Evolutionary conservation across 2,888 invertebrate genomes (phyloP), one percentile per base, ranked within the genome.

Genomic region (Caenorhabditis sp.): DNA sequence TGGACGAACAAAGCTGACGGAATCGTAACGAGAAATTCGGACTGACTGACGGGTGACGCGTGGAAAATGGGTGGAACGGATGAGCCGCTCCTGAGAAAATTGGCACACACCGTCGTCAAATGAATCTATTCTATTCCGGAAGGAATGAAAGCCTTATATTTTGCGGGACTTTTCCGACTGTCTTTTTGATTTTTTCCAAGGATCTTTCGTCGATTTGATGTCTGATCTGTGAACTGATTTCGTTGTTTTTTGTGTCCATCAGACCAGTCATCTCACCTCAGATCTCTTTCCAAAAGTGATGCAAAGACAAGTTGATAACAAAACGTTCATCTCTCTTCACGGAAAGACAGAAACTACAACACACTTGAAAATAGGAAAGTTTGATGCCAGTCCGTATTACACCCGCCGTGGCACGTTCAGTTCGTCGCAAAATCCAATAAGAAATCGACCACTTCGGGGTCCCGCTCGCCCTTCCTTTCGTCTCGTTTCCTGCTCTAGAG

Each of bases 21-120:
- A 70, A 70, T 70, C 59, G 70, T 70, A 70, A 70, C 70, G 59
- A 59, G 59, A 70, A 70, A 58, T 68, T 22, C 32, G 58, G 26
- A 41, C 39, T 48, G 56, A 66, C 48, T 66, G 66, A 70, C 59
- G 59, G 46, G 45, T 70, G 70, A 70, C 59, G 70, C 59, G 59
- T 68, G 59, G 68, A 68, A 68, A 68, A 68, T 66, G 58, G 50
- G 58, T 11, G 17, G 26, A 13, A 26, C 13, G 59, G 59, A 70
- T 70, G 70, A 70, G 70, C 70, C 30, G 45, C 17, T 59, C 53
- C 53, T 59, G 70, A 46, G 59, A 70, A 59, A 70, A 70, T 50
- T 59, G 46, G 50, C 26, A 22, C n/a, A n/a, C n/a, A n/a, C n/a
- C n/a, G n/a, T n/a, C n/a, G n/a, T n/a, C n/a, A n/a, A n/a, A n/a